Conservation (phyloP, 2,888 invertebrate species). For the Leptinotarsa peninsularis region DNA sequence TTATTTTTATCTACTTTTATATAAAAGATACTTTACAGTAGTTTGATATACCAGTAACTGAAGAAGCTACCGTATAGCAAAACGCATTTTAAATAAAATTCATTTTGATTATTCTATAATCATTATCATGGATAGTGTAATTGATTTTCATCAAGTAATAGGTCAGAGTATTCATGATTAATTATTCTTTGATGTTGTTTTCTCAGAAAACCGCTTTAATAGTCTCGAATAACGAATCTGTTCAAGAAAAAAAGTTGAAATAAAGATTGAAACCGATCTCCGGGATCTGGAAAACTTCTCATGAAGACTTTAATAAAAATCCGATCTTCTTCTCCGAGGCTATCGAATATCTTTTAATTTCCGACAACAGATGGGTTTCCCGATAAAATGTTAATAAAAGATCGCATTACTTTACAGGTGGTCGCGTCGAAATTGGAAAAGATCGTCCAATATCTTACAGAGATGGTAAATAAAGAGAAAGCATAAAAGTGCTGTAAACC, state of each 20-base stretch:
- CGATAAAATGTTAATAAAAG: constrained; percentile 19
- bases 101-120: too few species aligned
- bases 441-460: constrained; percentile 1
- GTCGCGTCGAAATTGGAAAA: constrained; percentile 22
- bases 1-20: too few species aligned
- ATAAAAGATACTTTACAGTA: too few species aligned
- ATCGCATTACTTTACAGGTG: constrained; percentile 25
- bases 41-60: too few species aligned
- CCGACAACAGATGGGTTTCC: constrained; percentile 23
- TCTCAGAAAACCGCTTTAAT: neutral
- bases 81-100: too few species aligned
- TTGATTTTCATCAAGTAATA: too few species aligned
- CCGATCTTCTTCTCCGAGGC: constrained; percentile 26
- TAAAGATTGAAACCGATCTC: constrained; percentile 26
- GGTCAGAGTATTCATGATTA: neutral
- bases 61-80: too few species aligned
- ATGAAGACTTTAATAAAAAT: constrained; percentile 30
- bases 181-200: neutral
- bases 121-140: too few species aligned
- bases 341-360: constrained; percentile 30
- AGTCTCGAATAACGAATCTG: neutral
- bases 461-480: constrained; percentile 14
- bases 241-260: neutral
- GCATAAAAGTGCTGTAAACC: neutral
- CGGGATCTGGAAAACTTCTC: constrained; percentile 7